These are phyloP conservation scores for Leistus spinibarbis DNA, from an alignment of 2,888 invertebrate species.

Conservation along the genomic window DNA sequence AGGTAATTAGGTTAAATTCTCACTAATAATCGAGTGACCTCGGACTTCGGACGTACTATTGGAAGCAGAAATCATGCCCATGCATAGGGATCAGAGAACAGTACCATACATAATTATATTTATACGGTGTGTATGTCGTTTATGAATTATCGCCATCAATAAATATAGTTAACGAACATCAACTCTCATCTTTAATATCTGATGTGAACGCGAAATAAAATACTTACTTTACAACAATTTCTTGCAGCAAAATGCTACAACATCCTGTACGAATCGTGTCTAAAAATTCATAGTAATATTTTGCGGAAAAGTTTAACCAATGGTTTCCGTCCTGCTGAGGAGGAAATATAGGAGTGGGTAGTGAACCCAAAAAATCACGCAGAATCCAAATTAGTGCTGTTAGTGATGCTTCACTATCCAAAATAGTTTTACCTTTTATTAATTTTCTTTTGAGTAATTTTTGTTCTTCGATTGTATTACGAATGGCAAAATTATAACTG, in stretches of 20 bases:
- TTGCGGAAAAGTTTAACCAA: conserved; percentile 30
- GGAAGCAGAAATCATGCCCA: too few relatives aligned
- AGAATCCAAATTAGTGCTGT: conserved; percentile 42
- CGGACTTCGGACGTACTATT: too few relatives aligned
- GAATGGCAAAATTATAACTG: conserved; percentile 8
- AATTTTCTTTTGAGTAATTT: conserved; percentile 40
- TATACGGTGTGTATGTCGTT: too few relatives aligned
- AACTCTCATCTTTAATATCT: too few relatives aligned
- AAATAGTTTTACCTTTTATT: conserved; percentile 33
- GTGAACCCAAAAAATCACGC: conserved; percentile 43
- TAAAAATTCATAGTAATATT: conserved; percentile 4
- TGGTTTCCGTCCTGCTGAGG: conserved; percentile 36
- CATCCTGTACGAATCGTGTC: conserved; percentile 11
- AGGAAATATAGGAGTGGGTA: conserved; percentile 44
- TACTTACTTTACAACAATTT: neutral
- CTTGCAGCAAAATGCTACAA: conserved; percentile 8
- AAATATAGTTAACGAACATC: too few relatives aligned
- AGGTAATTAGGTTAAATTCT: too few relatives aligned
- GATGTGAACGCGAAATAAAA: too few relatives aligned
- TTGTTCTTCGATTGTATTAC: conserved; percentile 27
- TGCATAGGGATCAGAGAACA: too few relatives aligned
- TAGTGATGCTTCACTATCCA: conserved; percentile 29
- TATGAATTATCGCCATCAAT: too few relatives aligned
- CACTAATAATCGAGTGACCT: too few relatives aligned
- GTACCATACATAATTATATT: too few relatives aligned